Evolutionary conservation across 2,888 invertebrate species (phyloP).

Genomic region (Lasioglossum vierecki): DNA sequence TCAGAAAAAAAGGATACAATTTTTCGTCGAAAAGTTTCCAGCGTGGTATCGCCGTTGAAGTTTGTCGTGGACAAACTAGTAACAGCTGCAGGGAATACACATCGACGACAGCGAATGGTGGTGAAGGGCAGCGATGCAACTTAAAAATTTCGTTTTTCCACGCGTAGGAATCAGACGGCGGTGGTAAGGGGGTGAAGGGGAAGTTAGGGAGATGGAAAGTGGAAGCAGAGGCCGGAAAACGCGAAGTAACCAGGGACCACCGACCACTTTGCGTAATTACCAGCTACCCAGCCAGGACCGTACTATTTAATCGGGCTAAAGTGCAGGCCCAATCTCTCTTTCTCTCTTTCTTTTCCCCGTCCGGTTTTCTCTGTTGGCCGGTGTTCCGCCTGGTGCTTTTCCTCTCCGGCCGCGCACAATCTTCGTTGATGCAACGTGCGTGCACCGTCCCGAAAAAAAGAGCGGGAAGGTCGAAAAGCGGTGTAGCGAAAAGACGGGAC

Average conservation of each 20-base stretch:
- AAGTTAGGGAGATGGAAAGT: conserved; percentile 42
- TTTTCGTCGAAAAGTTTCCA: background rate
- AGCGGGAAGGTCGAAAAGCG: conserved; percentile 52
- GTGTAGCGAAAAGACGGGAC: conserved; percentile 55
- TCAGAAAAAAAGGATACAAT: background rate
- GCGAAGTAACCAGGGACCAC: conserved; percentile 75
- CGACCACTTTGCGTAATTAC: conserved; percentile 79
- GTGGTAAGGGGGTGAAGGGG: background rate
- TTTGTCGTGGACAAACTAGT: conserved; percentile 4
- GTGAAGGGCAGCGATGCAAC: conserved; percentile 20
- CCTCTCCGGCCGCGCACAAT: conserved; percentile 33
- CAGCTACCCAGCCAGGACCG: conserved; percentile 72
- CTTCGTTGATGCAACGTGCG: conserved; percentile 52
- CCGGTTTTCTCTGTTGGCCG: conserved; percentile 23
- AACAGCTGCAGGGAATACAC: background rate
- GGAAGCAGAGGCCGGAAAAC: conserved; percentile 71
- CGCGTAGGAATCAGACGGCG: conserved; percentile 57
- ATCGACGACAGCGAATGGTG: background rate
- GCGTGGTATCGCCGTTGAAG: background rate
- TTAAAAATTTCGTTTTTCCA: conserved; percentile 58
- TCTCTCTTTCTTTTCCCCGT: conserved; percentile 38
- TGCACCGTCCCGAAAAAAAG: conserved; percentile 38
- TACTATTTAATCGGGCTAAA: conserved; percentile 76
- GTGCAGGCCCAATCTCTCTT: conserved; percentile 67
- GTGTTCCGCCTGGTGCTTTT: conserved; percentile 31